Percentiles rank a stretch among this genome's conserved stretches.
Evolutionary conservation across 2,797 vertebrate species (phyloP).

Genomic region (Oreonectes daqikongensis): DNA sequence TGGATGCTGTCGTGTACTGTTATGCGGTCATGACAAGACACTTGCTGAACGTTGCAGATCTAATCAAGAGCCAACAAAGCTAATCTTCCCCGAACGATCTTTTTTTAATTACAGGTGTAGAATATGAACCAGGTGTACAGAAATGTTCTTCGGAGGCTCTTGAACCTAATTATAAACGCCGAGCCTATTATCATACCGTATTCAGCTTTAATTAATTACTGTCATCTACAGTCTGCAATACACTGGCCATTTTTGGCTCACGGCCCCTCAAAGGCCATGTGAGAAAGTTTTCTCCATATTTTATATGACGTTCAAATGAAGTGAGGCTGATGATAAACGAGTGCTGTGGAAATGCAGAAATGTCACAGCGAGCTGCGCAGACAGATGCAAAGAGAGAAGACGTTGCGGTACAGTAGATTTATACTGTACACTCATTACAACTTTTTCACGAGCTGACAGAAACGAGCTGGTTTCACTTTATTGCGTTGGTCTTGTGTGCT

Average conservation of each 20-base stretch:
- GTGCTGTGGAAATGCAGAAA: background rate
- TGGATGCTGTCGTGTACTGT: background rate
- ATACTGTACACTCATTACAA: slow-evolving; percentile 33
- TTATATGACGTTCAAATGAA: slow-evolving; percentile 46
- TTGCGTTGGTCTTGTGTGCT: too few relatives aligned
- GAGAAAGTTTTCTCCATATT: slow-evolving; percentile 47
- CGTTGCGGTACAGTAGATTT: slow-evolving; percentile 34
- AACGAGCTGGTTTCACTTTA: too few relatives aligned
- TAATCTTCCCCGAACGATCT: slow-evolving; percentile 30
- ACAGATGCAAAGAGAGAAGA: slow-evolving; percentile 17
- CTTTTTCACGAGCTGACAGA: slow-evolving; percentile 31
- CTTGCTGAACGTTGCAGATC: slow-evolving; percentile 1
- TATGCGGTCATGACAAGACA: slow-evolving; percentile 20
- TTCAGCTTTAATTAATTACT: slow-evolving; percentile 56
- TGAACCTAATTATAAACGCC: slow-evolving; percentile 51
- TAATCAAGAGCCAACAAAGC: slow-evolving; percentile 32
- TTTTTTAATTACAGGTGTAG: slow-evolving; percentile 47
- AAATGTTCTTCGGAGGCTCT: slow-evolving; percentile 40
- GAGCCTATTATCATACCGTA: slow-evolving; percentile 51
- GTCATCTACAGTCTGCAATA: slow-evolving; percentile 38
- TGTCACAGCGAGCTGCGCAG: slow-evolving; percentile 3
- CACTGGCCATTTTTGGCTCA: slow-evolving; percentile 45
- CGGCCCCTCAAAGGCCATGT: background rate
- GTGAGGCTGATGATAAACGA: slow-evolving; percentile 30
- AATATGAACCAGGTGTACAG: slow-evolving; percentile 51